Conservation (phyloP, 2,797 vertebrate species). For the Toxotes lorentzi region DNA sequence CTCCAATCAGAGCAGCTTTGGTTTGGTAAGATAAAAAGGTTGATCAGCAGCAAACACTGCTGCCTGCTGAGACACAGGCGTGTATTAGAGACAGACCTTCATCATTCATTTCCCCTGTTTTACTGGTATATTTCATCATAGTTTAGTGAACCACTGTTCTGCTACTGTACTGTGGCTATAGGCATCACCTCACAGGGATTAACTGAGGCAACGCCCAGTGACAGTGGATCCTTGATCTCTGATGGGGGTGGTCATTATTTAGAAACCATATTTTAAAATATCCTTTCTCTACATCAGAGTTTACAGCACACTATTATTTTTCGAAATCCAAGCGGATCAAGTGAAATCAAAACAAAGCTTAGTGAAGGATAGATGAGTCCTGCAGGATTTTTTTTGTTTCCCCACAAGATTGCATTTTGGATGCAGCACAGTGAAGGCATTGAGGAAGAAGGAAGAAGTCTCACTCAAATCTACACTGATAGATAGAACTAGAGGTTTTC, state of each 20-base stretch:
- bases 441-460: slow-evolving; percentile 23
- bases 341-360: slow-evolving; percentile 7
- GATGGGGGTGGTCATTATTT: neutral
- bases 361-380: slow-evolving; percentile 2
- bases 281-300: neutral
- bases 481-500: neutral
- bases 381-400: neutral
- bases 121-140: neutral
- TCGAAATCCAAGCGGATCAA: slow-evolving; percentile 15
- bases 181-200: neutral
- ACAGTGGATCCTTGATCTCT: neutral
- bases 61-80: neutral
- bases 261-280: neutral
- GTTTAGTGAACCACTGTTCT: too few relatives aligned
- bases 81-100: neutral
- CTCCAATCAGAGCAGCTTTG: neutral
- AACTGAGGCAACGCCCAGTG: neutral
- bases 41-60: too few relatives aligned
- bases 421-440: slow-evolving; percentile 39
- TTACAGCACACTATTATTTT: slow-evolving; percentile 10
- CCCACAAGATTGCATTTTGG: slow-evolving; percentile 14
- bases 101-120: neutral
- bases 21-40: neutral
- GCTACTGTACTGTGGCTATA: too few relatives aligned
- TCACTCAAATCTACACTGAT: neutral